Evolutionary conservation across 1,140 invertebrate genomes (phyloP), one percentile per base, ranked within the genome.

Genomic region (Trissolcus basalis): DNA sequence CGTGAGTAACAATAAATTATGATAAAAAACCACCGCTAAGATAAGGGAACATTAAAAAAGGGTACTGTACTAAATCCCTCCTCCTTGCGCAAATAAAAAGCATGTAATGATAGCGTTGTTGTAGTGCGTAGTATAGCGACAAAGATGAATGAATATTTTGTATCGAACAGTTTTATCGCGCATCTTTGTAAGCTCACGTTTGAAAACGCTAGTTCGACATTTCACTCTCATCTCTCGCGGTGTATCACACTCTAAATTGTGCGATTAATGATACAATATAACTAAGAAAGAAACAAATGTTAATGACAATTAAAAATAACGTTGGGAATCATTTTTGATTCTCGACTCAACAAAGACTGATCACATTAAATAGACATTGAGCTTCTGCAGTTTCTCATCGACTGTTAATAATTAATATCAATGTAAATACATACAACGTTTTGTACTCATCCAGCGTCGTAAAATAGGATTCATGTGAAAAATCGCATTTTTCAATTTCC

Each of bases 131-230:
- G 63, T 49, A 58, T 45, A 75, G 60, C 45, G 12, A 65, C 19
- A 58, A 76, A 76, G 53, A 27, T 27, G 19, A 27, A 74, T 56
- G 48, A 59, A 50, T 76, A 76, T 76, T 76, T 75, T 75, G 56
- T 75, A 75, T 54, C 33, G 16, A 58, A 48, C 16, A 14, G 12
- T 64, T 68, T 75, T 69, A 58, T 43, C 16, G 47, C 39, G 14
- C 47, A 75, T 63, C 41, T 58, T 75, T 69, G 58, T 75, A 59
- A 61, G 53, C 60, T 76, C 65, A 49, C 47, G 12, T 69, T 69
- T 45, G 36, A 27, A 27, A 75, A 59, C 43, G 49, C 48, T 69
- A 76, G 54, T 43, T 69, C 54, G 54, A 59, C 45, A 48, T 54
- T 56, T 45, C 41, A 59, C 36, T 61, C 6, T 27, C 19, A 27